Base-by-base conservation (phyloP, 2,888 invertebrate species). In the Lithophane ornitopus region DNA sequence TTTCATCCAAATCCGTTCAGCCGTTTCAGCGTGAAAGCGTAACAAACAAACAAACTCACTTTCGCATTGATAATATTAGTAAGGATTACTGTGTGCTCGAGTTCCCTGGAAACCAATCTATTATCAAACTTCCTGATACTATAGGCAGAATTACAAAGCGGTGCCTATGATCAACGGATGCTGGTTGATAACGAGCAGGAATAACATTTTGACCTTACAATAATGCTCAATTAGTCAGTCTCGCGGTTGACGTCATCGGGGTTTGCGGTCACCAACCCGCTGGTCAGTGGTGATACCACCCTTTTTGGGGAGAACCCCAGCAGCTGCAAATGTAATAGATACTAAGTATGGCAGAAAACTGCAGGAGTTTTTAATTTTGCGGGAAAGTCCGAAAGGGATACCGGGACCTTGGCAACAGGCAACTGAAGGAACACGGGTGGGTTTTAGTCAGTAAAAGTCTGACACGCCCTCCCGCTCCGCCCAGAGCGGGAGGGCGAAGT, bases 141-240 rank as follows among this genome's bases (percentile, higher is more conserved):
- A 41, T 28, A 19, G 54, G 52, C 52, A 66, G 61, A 69, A 76
- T 69, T 69, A 74, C 68, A 69, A 80, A 62, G 84, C 80, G 83
- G 80, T 71, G 62, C 41, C 73, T 83, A 59, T 84, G 80, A 83
- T 76, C 69, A 80, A 63, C 84, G 82, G 82, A 83, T 52, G 74
- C 54, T 56, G 56, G 39, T 12, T 71, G 82, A 83, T 83, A 83
- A 71, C 58, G 54, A 68, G 7, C 65, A 62, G 70, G 61, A 74
- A 76, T 83, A 82, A 66, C 80, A 70, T 79, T 76, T 71, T 74
- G 73, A 80, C 70, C 70, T 80, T 62, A 82, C 72, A 76, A 68
- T 73, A 75, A 76, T 75, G 71, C 67, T 83, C 70, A 76, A 76
- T 79, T 80, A 75, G 74, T 73, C 44, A 66, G 58, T 66, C 49